phyloP scores from a whole-genome alignment of 2,888 invertebrate species.

The Aromia moschata region DNA sequence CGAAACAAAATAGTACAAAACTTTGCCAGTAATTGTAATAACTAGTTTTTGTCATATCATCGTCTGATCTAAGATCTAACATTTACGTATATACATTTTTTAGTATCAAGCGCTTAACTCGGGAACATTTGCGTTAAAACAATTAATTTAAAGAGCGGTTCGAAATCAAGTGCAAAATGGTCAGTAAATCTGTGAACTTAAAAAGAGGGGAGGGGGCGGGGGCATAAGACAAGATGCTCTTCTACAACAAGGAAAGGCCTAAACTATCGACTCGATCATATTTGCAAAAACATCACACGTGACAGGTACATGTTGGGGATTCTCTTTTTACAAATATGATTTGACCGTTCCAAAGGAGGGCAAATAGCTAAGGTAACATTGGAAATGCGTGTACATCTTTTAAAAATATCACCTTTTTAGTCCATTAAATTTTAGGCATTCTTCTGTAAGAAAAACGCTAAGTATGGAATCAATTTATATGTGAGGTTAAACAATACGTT shows the following conservation, averaged over 20 bases:
- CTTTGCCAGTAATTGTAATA: constrained; percentile 1
- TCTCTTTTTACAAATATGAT: constrained; percentile 51
- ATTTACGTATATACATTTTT: constrained; percentile 20
- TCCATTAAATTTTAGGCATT: constrained; percentile 51
- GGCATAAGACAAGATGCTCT: constrained; percentile 49
- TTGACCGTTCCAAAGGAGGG: constrained; percentile 36
- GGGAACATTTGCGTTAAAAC: constrained; percentile 9
- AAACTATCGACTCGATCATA: constrained; percentile 44
- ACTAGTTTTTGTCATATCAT: constrained; percentile 10
- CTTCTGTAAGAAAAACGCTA: constrained; percentile 54
- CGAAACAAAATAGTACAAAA: constrained; percentile 1
- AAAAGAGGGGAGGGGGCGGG: constrained; percentile 29
- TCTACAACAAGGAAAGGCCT: constrained; percentile 51
- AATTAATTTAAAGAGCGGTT: constrained; percentile 24
- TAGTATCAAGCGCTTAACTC: constrained; percentile 21
- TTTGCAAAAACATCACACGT: constrained; percentile 42
- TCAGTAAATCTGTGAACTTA: constrained; percentile 21
- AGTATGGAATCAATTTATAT: constrained; percentile 54
- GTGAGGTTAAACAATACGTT: constrained; percentile 1
- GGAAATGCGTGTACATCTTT: constrained; percentile 61
- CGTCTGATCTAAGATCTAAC: constrained; percentile 25
- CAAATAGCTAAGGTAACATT: constrained; percentile 63
- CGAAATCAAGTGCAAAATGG: constrained; percentile 27
- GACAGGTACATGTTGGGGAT: constrained; percentile 5
- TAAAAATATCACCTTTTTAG: constrained; percentile 51